Evolutionary conservation across 2,113 vertebrate species (phyloP), one percentile per base, ranked within the genome.

Genomic region (Talpa occidentalis): DNA sequence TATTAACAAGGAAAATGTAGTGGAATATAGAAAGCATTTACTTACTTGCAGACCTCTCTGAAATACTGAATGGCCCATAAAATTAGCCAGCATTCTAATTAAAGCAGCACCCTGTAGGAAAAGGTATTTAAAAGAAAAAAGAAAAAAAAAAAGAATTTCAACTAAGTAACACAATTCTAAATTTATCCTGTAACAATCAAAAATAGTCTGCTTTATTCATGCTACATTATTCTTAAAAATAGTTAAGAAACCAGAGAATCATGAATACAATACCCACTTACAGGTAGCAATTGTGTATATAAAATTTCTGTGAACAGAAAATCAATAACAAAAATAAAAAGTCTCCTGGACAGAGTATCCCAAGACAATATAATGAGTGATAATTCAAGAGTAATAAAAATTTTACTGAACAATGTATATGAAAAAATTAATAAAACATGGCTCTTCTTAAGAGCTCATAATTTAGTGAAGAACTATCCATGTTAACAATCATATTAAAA

Each of bases 1-100:
- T 0, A 89, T 37, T 35, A 24, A 90, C 54, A 95, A 64, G 32
- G 35, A 7, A 42, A 95, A 84, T 42, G 47, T 70, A 93, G 66
- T 12, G 79, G 35, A 95, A 95, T 72, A 93, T 42, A 96, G 35
- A 97, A 98, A 97, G 32, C 19, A 77, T 89, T 94, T 95, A 99
- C 99, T 99, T 98, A 99, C 99, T 97, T 99, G 99, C 83, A 99
- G 98, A 90, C 99, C 99, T 96, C 98, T 99, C 97, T 99, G 99
- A 98, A 99, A 99, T 81, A 99, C 98, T 22, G 98, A 97, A 97
- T 99, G 99, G 94, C 99, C 99, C 99, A 99, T 99, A 98, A 99
- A 99, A 97, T 99, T 99, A 80, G 99, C 99, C 98, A 99, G 93
- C 99, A 99, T 99, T 98, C 99, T 98, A 98, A 99, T 99, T 97